Evolutionary conservation across 2,113 vertebrate genomes (phyloP).

Genomic region (Nymphicus hollandicus): DNA sequence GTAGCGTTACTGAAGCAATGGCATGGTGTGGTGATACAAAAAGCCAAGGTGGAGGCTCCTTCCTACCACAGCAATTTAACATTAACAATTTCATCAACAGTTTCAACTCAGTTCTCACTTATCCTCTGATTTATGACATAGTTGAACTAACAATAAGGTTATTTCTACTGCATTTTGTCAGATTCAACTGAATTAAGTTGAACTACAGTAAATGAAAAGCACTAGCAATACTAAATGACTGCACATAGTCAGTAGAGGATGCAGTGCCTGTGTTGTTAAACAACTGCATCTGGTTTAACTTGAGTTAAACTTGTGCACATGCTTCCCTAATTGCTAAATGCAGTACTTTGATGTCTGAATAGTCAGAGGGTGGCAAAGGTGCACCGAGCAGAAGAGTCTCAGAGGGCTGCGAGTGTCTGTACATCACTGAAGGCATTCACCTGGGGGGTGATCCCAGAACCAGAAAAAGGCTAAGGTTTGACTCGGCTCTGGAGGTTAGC

Average conservation of each 20-base stretch:
- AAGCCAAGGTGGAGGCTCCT: neutral
- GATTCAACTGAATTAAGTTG: neutral
- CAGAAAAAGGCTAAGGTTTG: neutral
- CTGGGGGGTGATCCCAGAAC: neutral
- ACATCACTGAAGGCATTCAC: neutral
- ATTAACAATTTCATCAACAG: neutral
- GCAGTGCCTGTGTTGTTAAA: neutral
- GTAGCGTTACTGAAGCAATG: fast-evolving
- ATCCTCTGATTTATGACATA: neutral
- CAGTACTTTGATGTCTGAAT: neutral
- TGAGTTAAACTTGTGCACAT: neutral
- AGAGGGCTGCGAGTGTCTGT: neutral
- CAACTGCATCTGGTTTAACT: neutral
- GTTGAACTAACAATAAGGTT: neutral
- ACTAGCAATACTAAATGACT: neutral
- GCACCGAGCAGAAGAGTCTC: neutral
- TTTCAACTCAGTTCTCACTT: neutral
- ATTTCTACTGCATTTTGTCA: neutral
- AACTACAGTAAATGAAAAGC: neutral
- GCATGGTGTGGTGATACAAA: neutral
- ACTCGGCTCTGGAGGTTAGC: neutral
- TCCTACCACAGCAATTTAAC: neutral
- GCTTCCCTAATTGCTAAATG: neutral
- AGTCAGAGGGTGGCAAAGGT: neutral
- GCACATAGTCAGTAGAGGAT: neutral